Evolutionary conservation across 37 sponge, comb jelly and placozoan genomes (phyloP).

Genomic region (Geodia barretti): DNA sequence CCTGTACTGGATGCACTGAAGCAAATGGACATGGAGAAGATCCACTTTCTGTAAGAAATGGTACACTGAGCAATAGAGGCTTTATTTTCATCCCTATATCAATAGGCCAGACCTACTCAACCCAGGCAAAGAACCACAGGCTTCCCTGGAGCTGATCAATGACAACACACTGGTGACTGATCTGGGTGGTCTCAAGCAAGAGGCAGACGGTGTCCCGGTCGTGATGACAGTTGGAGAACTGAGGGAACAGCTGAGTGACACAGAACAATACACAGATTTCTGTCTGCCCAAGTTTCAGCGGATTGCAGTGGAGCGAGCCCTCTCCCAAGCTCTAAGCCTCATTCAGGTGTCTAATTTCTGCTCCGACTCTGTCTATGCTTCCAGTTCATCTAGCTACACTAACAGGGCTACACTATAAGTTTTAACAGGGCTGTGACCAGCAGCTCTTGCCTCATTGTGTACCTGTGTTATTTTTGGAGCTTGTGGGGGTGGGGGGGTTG

Average conservation of each 20-base stretch:
- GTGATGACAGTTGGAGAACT: neutral
- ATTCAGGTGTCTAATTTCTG: constrained; percentile 31
- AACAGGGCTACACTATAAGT: too few species aligned
- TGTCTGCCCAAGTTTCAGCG: constrained; percentile 35
- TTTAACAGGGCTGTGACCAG: too few species aligned
- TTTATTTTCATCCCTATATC: neutral
- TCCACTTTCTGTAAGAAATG: constrained; percentile 32
- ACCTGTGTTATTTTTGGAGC: too few species aligned
- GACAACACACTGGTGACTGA: neutral
- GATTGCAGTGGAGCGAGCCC: constrained; percentile 32
- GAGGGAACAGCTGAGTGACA: neutral
- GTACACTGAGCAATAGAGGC: neutral
- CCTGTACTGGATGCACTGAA: constrained; percentile 46
- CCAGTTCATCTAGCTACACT: too few species aligned
- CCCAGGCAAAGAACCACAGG: neutral
- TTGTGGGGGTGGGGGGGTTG: too few species aligned
- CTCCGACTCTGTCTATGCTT: neutral
- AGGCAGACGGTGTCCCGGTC: neutral
- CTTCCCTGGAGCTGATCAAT: neutral
- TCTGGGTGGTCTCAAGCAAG: neutral
- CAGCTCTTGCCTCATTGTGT: too few species aligned
- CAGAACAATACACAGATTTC: neutral
- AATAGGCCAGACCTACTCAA: neutral
- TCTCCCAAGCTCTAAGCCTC: constrained; percentile 22
- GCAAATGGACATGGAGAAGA: constrained; percentile 11